These are phyloP conservation scores for Drosophila teissieri DNA, from an alignment of 1,140 invertebrate species.

Conservation along the genomic window DNA sequence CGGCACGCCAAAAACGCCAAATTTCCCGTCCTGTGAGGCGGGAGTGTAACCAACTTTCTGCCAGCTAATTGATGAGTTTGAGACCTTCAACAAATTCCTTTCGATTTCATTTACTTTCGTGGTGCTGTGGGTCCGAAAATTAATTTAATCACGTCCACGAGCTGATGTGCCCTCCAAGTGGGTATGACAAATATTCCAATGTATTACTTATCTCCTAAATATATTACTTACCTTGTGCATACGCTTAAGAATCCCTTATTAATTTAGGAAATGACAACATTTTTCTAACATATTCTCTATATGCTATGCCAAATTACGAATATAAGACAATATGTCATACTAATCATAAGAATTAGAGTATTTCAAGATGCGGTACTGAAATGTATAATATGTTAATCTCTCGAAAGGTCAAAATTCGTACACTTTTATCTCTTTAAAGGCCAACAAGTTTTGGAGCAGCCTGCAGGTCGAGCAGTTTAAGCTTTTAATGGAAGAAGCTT, in stretches of 20 bases:
- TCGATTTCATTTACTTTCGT: conserved; percentile 16
- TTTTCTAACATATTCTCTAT: not conserved
- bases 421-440: conserved; percentile 6
- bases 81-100: conserved; percentile 34
- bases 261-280: not conserved
- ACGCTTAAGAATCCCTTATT: no score
- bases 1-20: conserved; percentile 42
- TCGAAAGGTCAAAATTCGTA: no score
- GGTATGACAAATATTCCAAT: not conserved
- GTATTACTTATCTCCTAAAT: no score
- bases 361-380: not conserved
- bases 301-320: no score
- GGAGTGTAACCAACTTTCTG: conserved; percentile 39
- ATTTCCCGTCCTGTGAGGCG: conserved; percentile 31
- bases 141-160: conserved; percentile 46
- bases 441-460: conserved; percentile 30
- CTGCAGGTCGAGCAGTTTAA: conserved; percentile 61
- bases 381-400: no score
- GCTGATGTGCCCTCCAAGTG: not conserved
- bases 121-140: conserved; percentile 31
- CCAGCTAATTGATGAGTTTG: conserved; percentile 50
- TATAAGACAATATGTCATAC: no score
- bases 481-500: conserved; percentile 72
- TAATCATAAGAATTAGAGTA: not conserved
- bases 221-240: no score